Evolutionary conservation across 2,797 vertebrate species (phyloP).

Genomic region (Gadopsis marmoratus): DNA sequence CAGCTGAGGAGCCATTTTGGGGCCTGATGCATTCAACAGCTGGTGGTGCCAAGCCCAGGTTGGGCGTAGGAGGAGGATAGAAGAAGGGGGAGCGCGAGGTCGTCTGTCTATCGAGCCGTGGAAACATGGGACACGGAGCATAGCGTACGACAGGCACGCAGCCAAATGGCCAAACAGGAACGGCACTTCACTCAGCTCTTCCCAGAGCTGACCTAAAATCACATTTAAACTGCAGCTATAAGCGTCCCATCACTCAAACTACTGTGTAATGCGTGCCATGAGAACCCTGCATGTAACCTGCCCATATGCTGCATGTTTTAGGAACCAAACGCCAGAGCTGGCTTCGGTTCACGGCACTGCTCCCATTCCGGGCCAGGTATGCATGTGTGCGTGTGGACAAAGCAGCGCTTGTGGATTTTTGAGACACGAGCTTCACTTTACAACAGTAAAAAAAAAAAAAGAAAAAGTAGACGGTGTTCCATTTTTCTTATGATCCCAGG

Average conservation of each 20-base stretch:
- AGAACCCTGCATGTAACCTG: constrained; percentile 28
- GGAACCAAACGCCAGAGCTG: constrained; percentile 31
- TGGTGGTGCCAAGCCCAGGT: constrained; percentile 77
- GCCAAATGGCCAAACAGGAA: constrained; percentile 70
- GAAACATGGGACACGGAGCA: constrained; percentile 67
- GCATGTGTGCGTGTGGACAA: constrained; percentile 26
- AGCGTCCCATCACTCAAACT: constrained; percentile 52
- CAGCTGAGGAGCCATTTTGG: constrained; percentile 82
- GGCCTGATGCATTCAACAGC: constrained; percentile 80
- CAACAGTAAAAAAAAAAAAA: constrained; percentile 6
- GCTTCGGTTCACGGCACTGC: constrained; percentile 24
- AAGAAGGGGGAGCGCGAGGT: constrained; percentile 5
- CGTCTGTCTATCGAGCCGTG: constrained; percentile 53
- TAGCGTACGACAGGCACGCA: constrained; percentile 57
- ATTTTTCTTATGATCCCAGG: constrained; percentile 30
- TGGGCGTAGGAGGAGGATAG: constrained; percentile 45
- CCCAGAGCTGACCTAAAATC: constrained; percentile 49
- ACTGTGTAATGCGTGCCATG: constrained; percentile 49
- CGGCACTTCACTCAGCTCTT: constrained; percentile 29
- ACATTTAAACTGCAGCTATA: constrained; percentile 49
- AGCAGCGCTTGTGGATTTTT: constrained; percentile 29
- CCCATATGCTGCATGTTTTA: constrained; percentile 41
- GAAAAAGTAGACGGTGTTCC: constrained; percentile 26
- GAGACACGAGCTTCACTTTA: constrained; percentile 39
- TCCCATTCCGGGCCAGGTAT: constrained; percentile 29